A percentile compares a stretch with the other conserved stretches of the same genome.
These are phyloP conservation scores for Peucedramus taeniatus DNA, from an alignment of 2,113 vertebrate species.

Conservation along the genomic window DNA sequence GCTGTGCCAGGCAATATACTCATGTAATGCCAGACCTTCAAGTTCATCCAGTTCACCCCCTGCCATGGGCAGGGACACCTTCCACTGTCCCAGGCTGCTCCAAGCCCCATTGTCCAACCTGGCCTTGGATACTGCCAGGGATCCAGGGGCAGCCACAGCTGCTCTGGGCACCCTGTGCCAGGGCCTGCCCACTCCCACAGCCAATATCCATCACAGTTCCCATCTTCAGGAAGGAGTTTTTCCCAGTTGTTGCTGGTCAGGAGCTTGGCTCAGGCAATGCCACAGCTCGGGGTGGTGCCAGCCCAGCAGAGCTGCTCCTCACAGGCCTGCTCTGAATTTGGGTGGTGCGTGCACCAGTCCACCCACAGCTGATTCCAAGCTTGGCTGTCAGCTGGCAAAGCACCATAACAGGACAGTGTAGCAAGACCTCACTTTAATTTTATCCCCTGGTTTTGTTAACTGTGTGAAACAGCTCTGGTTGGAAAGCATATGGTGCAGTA, in stretches of 20 bases:
- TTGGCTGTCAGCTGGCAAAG: neutral
- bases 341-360: neutral
- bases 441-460: constrained; percentile 15
- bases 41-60: neutral
- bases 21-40: neutral
- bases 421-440: constrained; percentile 31
- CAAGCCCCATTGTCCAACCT: rapidly evolving
- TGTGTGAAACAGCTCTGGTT: neutral
- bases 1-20: neutral
- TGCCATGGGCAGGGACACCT: neutral
- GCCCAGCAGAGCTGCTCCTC: neutral
- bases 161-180: neutral
- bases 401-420: neutral
- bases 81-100: rapidly evolving
- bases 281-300: neutral
- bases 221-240: neutral
- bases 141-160: neutral
- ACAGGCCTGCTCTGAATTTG: neutral
- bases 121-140: neutral
- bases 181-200: neutral
- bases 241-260: neutral
- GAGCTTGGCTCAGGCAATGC: neutral
- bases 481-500: constrained; percentile 36
- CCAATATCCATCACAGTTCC: neutral
- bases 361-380: neutral